These are phyloP conservation scores for Tetranychus truncatus DNA, from an alignment of 2,888 invertebrate species.

Conservation along the genomic window DNA sequence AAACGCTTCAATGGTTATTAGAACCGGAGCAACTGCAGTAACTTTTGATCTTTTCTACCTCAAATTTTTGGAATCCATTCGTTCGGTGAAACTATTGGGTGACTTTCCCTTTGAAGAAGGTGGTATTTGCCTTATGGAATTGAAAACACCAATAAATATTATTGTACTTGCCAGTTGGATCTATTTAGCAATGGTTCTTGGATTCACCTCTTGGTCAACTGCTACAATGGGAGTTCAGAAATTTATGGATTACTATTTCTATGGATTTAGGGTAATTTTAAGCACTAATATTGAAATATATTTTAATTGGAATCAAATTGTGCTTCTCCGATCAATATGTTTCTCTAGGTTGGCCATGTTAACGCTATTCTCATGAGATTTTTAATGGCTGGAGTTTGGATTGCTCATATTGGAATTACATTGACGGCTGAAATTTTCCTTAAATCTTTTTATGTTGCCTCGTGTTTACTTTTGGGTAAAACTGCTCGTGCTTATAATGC, in stretches of 20 bases:
- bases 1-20: slow-evolving; percentile 5
- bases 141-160: background rate
- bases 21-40: slow-evolving; percentile 2
- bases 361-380: slow-evolving; percentile 3
- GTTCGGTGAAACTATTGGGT: background rate
- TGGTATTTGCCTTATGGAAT: background rate
- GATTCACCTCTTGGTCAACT: background rate
- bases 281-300: background rate
- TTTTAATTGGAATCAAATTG: background rate
- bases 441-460: slow-evolving; percentile 7
- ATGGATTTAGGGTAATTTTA: slow-evolving; percentile 2
- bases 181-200: slow-evolving; percentile 1
- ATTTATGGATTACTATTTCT: slow-evolving; percentile 12
- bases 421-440: slow-evolving; percentile 10
- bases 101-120: background rate
- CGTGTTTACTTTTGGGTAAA: background rate
- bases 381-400: slow-evolving; percentile 8
- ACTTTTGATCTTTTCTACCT: slow-evolving; percentile 5
- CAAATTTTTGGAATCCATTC: background rate
- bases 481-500: slow-evolving; percentile 5
- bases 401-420: background rate
- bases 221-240: slow-evolving; percentile 9
- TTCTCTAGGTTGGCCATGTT: slow-evolving; percentile 4
- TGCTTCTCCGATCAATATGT: background rate
- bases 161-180: slow-evolving; percentile 4